Conservation (phyloP, 2,888 invertebrate species). For the Perizoma affinitatum region DNA sequence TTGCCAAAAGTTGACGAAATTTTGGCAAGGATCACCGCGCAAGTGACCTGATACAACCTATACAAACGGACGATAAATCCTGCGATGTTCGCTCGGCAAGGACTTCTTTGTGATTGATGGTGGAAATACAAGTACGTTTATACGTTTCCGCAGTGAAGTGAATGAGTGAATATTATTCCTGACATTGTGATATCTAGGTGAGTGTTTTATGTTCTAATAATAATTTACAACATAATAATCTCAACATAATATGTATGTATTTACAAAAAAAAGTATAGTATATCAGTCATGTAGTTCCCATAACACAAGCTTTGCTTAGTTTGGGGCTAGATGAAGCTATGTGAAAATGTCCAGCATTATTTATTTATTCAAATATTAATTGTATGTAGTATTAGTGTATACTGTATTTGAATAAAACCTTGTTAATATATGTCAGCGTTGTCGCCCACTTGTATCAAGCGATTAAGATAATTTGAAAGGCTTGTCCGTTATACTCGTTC, state of each 20-base stretch:
- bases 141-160: conserved; percentile 43
- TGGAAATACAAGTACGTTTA: conserved; percentile 47
- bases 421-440: conserved; percentile 42
- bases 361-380: too few relatives aligned
- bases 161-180: conserved; percentile 44
- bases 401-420: conserved; percentile 45
- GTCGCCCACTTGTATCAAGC: conserved; percentile 11
- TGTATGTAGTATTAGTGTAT: conserved; percentile 28
- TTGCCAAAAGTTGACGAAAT: conserved; percentile 67
- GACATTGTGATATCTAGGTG: conserved; percentile 58
- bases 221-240: neutral
- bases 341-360: too few relatives aligned
- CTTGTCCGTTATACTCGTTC: neutral
- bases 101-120: conserved; percentile 62
- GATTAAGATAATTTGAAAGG: conserved; percentile 13
- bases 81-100: conserved; percentile 62
- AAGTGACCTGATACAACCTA: conserved; percentile 41
- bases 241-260: too few relatives aligned
- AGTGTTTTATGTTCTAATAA: conserved; percentile 44
- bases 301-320: too few relatives aligned
- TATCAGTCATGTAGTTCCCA: too few relatives aligned
- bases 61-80: conserved; percentile 56
- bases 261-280: too few relatives aligned
- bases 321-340: too few relatives aligned
- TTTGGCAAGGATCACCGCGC: conserved; percentile 65